Percentiles rank a stretch among this genome's conserved stretches.
These are phyloP conservation scores for Pseudomyrmex sp. DNA, from an alignment of 1,140 invertebrate genomes.

Conservation along the genomic window DNA sequence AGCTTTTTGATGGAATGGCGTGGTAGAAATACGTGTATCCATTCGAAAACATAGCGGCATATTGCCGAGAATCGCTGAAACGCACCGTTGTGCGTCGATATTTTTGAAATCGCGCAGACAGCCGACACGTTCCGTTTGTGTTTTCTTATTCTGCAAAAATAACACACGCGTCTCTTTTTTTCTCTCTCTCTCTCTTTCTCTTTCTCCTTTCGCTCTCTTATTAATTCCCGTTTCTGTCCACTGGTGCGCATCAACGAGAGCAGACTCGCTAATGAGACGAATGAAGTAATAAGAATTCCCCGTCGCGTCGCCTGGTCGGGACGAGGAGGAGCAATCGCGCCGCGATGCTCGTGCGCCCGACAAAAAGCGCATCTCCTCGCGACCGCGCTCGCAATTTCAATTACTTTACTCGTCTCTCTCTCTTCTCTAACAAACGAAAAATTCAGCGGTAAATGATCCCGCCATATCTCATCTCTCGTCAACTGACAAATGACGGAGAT, in stretches of 20 bases:
- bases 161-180: not conserved
- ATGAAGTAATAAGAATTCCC: slow-evolving; percentile 62
- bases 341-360: not conserved
- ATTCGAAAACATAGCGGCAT: not conserved
- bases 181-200: not conserved
- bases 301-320: slow-evolving; percentile 2
- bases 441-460: slow-evolving; percentile 22
- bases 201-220: slow-evolving; percentile 29
- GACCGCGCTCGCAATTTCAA: slow-evolving; percentile 44
- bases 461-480: not conserved
- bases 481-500: slow-evolving; percentile 6
- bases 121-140: not conserved
- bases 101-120: slow-evolving; percentile 9
- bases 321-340: slow-evolving; percentile 13
- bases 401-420: slow-evolving; percentile 40
- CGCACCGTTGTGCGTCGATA: slow-evolving; percentile 1
- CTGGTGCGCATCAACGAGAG: slow-evolving; percentile 55
- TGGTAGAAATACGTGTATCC: not conserved
- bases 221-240: slow-evolving; percentile 56
- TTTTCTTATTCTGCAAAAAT: slow-evolving; percentile 29
- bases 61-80: not conserved
- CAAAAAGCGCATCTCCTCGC: slow-evolving; percentile 26
- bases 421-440: not conserved
- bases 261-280: slow-evolving; percentile 65
- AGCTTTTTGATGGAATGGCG: too few species aligned